Percentiles rank a stretch among this genome's conserved stretches.
Conservation (phyloP, 64 coral and sea anemone genomes). For the Montipora capricornis region DNA sequence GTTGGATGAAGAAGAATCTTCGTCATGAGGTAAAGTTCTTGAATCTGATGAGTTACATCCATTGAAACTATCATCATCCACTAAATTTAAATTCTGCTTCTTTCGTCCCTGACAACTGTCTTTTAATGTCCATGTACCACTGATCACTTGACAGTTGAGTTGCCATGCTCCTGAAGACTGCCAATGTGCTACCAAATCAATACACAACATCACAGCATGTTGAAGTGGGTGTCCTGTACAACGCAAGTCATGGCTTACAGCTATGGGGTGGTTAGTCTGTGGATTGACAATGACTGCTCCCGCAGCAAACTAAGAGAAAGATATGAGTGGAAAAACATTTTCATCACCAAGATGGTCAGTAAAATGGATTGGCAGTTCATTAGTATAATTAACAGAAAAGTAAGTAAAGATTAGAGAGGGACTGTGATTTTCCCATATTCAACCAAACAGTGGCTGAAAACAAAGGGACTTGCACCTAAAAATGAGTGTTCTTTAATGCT, state of each 20-base stretch:
- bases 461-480: no score
- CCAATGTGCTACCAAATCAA: slow-evolving; percentile 94
- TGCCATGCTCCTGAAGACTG: slow-evolving; percentile 85
- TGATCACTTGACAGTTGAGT: slow-evolving; percentile 10
- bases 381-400: no score
- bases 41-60: neutral
- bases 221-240: slow-evolving; percentile 83
- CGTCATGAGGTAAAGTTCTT: neutral
- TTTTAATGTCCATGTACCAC: slow-evolving; percentile 40
- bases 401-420: no score
- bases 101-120: neutral
- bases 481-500: no score
- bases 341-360: neutral
- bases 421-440: no score
- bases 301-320: slow-evolving; percentile 59
- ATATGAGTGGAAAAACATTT: neutral
- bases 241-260: slow-evolving; percentile 73
- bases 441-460: no score
- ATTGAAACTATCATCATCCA: neutral
- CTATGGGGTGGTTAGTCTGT: slow-evolving; percentile 66
- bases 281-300: slow-evolving; percentile 89
- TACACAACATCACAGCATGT: slow-evolving; percentile 92
- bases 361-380: neutral
- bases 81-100: neutral
- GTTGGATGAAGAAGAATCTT: neutral